These are phyloP conservation scores for Periphyllus acericola DNA, from an alignment of 2,888 invertebrate genomes.

Conservation along the genomic window DNA sequence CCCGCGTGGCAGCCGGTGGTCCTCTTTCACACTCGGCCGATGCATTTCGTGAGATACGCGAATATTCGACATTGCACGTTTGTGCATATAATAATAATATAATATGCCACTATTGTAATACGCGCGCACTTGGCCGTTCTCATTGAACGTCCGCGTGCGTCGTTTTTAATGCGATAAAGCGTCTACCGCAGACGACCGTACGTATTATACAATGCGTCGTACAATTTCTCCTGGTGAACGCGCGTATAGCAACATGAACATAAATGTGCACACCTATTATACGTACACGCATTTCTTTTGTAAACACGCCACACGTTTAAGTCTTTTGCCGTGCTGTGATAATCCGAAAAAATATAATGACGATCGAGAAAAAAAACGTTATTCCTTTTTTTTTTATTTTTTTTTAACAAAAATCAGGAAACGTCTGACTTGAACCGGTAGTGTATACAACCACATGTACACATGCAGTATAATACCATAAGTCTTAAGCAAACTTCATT, in stretches of 20 bases:
- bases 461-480: neutral
- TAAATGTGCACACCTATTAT: too few species aligned
- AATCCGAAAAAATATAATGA: neutral
- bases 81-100: neutral
- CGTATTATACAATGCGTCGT: neutral
- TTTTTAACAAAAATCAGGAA: constrained; percentile 46
- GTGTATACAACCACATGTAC: neutral
- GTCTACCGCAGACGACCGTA: neutral
- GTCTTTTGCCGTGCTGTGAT: neutral
- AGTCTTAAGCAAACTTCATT: neutral
- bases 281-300: neutral
- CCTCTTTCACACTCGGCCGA: constrained; percentile 34
- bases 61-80: neutral
- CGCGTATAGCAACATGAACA: too few species aligned
- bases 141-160: neutral
- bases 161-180: neutral
- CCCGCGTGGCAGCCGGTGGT: constrained; percentile 46
- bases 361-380: neutral
- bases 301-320: neutral
- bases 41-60: constrained; percentile 1
- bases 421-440: constrained; percentile 22
- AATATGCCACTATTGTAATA: neutral
- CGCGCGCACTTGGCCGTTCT: neutral
- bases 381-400: neutral
- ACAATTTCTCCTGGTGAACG: neutral